Evolutionary conservation across 2,888 invertebrate genomes (phyloP), one percentile per base, ranked within the genome.

Genomic region (Brenthis daphne): DNA sequence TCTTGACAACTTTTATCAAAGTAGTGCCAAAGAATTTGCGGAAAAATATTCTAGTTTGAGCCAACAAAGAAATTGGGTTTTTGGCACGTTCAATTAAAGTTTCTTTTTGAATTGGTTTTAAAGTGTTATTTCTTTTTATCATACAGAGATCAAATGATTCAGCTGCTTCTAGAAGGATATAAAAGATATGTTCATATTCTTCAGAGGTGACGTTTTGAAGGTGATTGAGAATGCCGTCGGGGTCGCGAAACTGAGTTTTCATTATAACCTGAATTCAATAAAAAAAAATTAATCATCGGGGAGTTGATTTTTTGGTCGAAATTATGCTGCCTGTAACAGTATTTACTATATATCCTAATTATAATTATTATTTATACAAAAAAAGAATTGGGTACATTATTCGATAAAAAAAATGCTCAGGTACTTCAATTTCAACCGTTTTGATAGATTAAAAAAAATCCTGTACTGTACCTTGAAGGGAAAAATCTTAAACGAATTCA

Each of bases 221-320:
- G 43, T 95, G 96, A 82, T 97, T 97, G 6, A 98, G 90, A 67
- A 97, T 95, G 50, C 97, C 97, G 80, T 96, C 96, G 0, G 97
- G 97, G 81, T 97, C 96, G 68, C 97, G 94, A 82, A 96, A 96
- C 77, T 97, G 97, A 11, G 96, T 96, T 85, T 96, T 96, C 94
- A 97, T 96, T 20, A 96, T 95, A 0, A 96, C 96, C 95, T 95
- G 84, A 43, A 73, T 55, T n/a, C 55, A 57, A 63, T 33, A 14
- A 29, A 56, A 58, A 37, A 47, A 37, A n/a, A 33, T 24, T 4
- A 57, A n/a, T n/a, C 51, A 13, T 13, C 4, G 29, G 29, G 5
- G 29, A 4, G 29, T 29, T 0, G 3, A 29, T 29, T 29, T 29
- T 29, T 29, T 29, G 5, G 29, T 29, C 29, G 20, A 20, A 20